Conservation (phyloP, 2,888 invertebrate species). For the Tenthredo amoena region DNA sequence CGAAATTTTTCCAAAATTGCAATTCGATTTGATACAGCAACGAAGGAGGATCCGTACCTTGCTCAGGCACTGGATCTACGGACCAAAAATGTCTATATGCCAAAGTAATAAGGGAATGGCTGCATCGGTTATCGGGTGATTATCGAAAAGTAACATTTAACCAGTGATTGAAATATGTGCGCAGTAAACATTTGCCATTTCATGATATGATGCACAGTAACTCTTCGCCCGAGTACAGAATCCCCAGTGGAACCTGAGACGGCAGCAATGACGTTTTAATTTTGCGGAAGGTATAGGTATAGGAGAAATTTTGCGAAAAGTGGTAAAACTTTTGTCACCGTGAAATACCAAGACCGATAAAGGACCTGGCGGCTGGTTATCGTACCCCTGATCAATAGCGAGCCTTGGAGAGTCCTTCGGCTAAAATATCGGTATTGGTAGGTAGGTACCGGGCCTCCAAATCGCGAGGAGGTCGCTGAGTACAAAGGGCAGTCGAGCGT, state of each 20-base stretch:
- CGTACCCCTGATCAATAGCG: conserved; percentile 29
- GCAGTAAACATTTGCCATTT: conserved; percentile 51
- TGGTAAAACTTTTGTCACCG: conserved; percentile 1
- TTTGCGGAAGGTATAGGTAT: neutral
- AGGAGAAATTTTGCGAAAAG: neutral
- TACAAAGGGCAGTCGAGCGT: conserved; percentile 38
- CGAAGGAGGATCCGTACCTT: neutral
- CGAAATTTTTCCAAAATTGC: neutral
- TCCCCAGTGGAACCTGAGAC: neutral
- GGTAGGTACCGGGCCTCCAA: neutral
- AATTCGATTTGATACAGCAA: neutral
- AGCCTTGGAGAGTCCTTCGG: conserved; percentile 16
- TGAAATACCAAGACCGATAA: neutral
- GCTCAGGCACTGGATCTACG: neutral
- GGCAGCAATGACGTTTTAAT: neutral
- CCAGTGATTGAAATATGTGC: conserved; percentile 55
- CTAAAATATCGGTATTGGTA: conserved; percentile 42
- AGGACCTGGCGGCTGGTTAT: conserved; percentile 29
- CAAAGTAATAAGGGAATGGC: neutral
- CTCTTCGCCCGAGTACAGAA: neutral
- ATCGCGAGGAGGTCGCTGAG: conserved; percentile 11
- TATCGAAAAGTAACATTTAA: conserved; percentile 53
- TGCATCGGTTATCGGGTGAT: neutral
- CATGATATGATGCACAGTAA: neutral
- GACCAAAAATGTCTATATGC: neutral